Conservation (phyloP, 2,797 vertebrate genomes). For the Novumbra hubbsi region DNA sequence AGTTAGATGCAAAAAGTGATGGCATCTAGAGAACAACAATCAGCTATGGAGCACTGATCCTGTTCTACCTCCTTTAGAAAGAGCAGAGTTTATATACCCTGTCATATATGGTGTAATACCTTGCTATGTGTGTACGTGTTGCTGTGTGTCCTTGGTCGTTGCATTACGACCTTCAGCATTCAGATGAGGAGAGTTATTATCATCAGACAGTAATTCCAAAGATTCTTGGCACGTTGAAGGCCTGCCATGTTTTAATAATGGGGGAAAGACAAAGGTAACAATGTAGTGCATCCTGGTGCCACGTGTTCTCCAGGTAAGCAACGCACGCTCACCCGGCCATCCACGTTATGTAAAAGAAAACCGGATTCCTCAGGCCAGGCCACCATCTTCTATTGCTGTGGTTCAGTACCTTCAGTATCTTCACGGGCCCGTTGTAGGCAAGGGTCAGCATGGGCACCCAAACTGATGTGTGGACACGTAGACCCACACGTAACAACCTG, state of each 20-base stretch:
- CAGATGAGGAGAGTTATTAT: not conserved
- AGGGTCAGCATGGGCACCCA: too few relatives aligned
- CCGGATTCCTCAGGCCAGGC: too few relatives aligned
- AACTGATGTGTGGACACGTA: too few relatives aligned
- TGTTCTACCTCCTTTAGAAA: not conserved
- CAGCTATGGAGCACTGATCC: not conserved
- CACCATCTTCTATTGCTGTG: too few relatives aligned
- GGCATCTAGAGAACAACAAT: not conserved
- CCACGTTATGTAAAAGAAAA: too few relatives aligned
- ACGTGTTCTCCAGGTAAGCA: too few relatives aligned
- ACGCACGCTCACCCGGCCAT: too few relatives aligned
- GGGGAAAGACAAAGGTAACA: not conserved
- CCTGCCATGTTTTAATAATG: not conserved
- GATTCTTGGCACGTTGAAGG: not conserved
- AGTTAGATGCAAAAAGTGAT: slow-evolving; percentile 1
- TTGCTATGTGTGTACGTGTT: not conserved
- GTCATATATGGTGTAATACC: not conserved
- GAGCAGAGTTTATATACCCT: not conserved
- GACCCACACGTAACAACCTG: too few relatives aligned
- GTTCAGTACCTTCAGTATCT: too few relatives aligned
- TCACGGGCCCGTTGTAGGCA: too few relatives aligned
- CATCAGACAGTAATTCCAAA: not conserved
- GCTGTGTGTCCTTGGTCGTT: not conserved
- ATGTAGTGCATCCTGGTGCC: too few relatives aligned
- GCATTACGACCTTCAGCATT: not conserved